A percentile compares a stretch with the other conserved stretches of the same genome.
phyloP scores from a whole-genome alignment of 2,888 invertebrate genomes.

The Nudaria mundana region DNA sequence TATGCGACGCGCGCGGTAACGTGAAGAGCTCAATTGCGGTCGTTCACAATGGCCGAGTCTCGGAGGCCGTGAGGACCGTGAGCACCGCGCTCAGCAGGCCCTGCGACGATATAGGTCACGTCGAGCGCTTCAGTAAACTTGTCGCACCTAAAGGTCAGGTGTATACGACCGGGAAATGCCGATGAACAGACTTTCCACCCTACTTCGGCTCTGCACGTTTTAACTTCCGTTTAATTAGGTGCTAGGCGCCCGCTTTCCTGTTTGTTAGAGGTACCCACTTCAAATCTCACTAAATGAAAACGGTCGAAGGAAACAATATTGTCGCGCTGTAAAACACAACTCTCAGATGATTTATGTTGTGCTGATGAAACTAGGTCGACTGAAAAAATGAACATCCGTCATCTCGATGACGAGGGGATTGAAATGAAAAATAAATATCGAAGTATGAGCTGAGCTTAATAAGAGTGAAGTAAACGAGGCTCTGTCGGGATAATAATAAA shows the following conservation, averaged over 20 bases:
- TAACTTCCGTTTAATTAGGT: slow-evolving; percentile 71
- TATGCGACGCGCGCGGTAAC: slow-evolving; percentile 56
- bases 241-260: slow-evolving; percentile 56
- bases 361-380: slow-evolving; percentile 50
- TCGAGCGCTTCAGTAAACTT: slow-evolving; percentile 74
- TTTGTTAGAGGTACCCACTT: slow-evolving; percentile 42
- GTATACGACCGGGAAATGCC: slow-evolving; percentile 76
- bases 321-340: slow-evolving; percentile 5
- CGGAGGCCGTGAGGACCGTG: slow-evolving; percentile 20
- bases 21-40: slow-evolving; percentile 62
- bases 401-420: background rate
- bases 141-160: slow-evolving; percentile 78
- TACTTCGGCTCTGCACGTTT: slow-evolving; percentile 47
- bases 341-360: slow-evolving; percentile 47
- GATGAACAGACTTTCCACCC: slow-evolving; percentile 60
- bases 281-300: slow-evolving; percentile 37
- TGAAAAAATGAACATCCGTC: slow-evolving; percentile 43
- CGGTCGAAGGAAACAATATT: slow-evolving; percentile 34
- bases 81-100: slow-evolving; percentile 39
- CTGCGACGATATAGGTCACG: slow-evolving; percentile 72
- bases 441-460: background rate
- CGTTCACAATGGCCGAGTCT: slow-evolving; percentile 53
- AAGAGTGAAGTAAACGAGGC: slow-evolving; percentile 1
- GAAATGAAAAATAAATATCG: background rate
- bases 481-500: slow-evolving; percentile 17